phyloP scores from a whole-genome alignment of 2,113 vertebrate species.

The Ursus arctos region DNA sequence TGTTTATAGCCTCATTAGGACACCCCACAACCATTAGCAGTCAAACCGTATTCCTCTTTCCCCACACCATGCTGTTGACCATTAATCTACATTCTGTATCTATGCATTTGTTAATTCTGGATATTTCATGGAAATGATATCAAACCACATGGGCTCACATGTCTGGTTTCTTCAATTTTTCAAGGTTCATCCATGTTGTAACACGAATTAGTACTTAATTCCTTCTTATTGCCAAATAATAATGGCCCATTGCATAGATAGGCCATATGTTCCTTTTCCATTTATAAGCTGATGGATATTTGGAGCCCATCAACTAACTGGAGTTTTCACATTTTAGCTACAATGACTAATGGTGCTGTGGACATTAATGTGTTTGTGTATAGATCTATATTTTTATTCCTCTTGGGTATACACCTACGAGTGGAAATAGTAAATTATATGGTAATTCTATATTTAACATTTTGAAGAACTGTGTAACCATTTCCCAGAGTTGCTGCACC shows the following conservation, averaged over 20 bases:
- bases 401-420: not conserved
- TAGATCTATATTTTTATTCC: not conserved
- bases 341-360: not conserved
- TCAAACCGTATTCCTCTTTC: not conserved
- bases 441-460: not conserved
- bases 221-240: not conserved
- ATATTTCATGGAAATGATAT: not conserved
- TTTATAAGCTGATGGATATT: not conserved
- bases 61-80: fast-evolving
- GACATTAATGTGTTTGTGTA: not conserved
- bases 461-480: not conserved
- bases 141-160: not conserved
- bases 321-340: not conserved
- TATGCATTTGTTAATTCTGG: not conserved
- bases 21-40: fast-evolving
- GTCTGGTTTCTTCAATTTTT: not conserved
- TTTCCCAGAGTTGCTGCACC: not conserved
- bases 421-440: not conserved
- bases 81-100: not conserved
- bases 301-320: not conserved
- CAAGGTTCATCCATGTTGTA: not conserved
- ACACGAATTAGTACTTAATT: not conserved
- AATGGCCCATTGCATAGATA: not conserved
- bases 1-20: not conserved
- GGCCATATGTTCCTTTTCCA: not conserved